These are phyloP conservation scores for Aplodontia rufa DNA, from an alignment of 2,113 vertebrate genomes.

Conservation along the genomic window DNA sequence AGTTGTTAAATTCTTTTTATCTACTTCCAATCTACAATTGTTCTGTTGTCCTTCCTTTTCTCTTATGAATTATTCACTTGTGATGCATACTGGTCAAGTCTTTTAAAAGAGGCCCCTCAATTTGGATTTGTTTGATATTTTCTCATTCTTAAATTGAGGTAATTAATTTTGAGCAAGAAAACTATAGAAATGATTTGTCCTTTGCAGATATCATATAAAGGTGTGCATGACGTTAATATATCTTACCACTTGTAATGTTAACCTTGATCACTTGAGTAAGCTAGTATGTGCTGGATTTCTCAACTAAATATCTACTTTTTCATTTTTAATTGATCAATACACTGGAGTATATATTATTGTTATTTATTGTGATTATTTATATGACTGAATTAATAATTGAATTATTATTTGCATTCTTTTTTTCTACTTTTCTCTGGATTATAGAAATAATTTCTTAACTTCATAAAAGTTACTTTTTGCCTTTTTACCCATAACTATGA, in stretches of 20 bases:
- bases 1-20: not conserved
- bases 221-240: not conserved
- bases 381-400: not conserved
- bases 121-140: not conserved
- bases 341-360: not conserved
- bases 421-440: not conserved
- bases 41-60: not conserved
- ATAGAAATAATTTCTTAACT: not conserved
- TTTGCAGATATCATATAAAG: not conserved
- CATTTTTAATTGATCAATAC: not conserved
- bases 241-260: not conserved
- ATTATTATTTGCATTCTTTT: not conserved
- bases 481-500: not conserved
- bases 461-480: not conserved
- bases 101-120: not conserved
- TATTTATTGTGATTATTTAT: not conserved
- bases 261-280: not conserved
- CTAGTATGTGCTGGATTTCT: not conserved
- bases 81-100: not conserved
- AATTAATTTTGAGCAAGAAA: not conserved
- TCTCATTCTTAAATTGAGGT: not conserved
- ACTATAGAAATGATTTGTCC: not conserved
- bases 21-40: not conserved
- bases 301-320: not conserved
- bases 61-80: not conserved